Conservation (phyloP, 2,888 invertebrate species). For the Cylloceria caligata region DNA sequence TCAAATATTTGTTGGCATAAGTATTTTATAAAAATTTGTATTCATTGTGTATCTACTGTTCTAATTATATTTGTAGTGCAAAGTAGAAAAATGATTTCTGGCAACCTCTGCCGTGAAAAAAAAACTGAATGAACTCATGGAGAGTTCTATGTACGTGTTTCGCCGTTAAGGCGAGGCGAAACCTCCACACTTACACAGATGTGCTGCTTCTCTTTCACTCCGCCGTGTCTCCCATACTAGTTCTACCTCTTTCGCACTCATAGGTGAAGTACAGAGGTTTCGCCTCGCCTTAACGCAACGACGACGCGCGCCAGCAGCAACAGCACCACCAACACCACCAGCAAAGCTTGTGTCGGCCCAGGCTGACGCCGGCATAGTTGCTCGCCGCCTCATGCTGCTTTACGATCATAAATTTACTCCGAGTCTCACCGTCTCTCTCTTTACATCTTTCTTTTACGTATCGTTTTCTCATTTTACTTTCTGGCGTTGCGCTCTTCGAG, state of each 20-base stretch:
- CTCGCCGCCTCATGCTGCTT: conserved; percentile 67
- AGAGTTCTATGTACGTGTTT: conserved; percentile 53
- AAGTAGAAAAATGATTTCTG: conserved; percentile 6
- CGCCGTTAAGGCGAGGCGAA: too few species aligned
- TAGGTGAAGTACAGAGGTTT: too few species aligned
- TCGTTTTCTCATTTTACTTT: conserved; percentile 31
- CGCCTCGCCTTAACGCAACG: too few species aligned
- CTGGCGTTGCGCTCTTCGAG: conserved; percentile 55
- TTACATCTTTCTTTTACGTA: conserved; percentile 22
- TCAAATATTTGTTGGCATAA: too few species aligned
- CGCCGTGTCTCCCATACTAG: too few species aligned
- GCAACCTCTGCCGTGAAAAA: conserved; percentile 31
- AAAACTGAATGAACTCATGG: conserved; percentile 63
- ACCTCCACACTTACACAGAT: too few species aligned
- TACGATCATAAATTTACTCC: conserved; percentile 72
- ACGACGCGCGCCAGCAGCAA: conserved; percentile 53
- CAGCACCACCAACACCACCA: not conserved
- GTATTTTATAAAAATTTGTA: too few species aligned
- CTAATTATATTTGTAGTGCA: not conserved
- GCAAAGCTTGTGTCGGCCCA: conserved; percentile 24
- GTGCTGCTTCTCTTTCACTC: too few species aligned
- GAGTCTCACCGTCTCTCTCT: conserved; percentile 59
- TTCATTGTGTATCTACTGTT: not conserved
- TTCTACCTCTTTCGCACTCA: too few species aligned
- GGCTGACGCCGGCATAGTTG: conserved; percentile 51